phyloP scores from a whole-genome alignment of 2,113 vertebrate genomes.

The Lichenostomus cassidix region DNA sequence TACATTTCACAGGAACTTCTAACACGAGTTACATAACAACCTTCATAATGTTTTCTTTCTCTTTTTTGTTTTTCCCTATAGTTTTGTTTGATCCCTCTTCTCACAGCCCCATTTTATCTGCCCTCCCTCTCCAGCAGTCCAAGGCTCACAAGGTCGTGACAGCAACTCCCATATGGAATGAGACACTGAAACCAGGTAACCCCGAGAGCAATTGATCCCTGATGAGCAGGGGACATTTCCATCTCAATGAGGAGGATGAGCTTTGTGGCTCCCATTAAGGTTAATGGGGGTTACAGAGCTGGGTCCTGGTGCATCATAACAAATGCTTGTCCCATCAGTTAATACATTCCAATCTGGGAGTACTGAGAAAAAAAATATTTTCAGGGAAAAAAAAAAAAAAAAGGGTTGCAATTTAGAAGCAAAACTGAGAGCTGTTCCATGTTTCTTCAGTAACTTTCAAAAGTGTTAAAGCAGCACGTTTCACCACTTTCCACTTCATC shows the following conservation, averaged over 20 bases:
- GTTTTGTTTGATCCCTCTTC: not conserved
- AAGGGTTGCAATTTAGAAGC: not conserved
- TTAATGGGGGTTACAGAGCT: conserved; percentile 13
- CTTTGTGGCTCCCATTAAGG: conserved; percentile 1
- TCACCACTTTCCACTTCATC: conserved; percentile 56
- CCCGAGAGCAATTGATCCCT: not conserved
- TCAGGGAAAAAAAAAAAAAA: not conserved
- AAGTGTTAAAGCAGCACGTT: conserved; percentile 32
- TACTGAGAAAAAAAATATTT: not conserved
- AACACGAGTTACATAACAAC: not conserved
- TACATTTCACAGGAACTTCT: not conserved
- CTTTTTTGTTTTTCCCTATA: not conserved
- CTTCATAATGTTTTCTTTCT: not conserved
- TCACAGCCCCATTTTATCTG: not conserved
- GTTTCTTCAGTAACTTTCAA: conserved; percentile 1
- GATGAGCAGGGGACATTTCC: conserved; percentile 16
- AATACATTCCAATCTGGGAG: not conserved
- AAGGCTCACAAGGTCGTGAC: not conserved
- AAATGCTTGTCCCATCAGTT: not conserved
- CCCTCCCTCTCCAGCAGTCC: not conserved
- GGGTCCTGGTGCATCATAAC: not conserved
- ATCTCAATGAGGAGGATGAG: conserved; percentile 25
- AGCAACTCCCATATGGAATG: not conserved
- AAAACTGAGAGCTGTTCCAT: not conserved
- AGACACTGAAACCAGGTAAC: not conserved